Evolutionary conservation across 2,888 invertebrate species (phyloP).

Genomic region (Shargacucullia verbasci): DNA sequence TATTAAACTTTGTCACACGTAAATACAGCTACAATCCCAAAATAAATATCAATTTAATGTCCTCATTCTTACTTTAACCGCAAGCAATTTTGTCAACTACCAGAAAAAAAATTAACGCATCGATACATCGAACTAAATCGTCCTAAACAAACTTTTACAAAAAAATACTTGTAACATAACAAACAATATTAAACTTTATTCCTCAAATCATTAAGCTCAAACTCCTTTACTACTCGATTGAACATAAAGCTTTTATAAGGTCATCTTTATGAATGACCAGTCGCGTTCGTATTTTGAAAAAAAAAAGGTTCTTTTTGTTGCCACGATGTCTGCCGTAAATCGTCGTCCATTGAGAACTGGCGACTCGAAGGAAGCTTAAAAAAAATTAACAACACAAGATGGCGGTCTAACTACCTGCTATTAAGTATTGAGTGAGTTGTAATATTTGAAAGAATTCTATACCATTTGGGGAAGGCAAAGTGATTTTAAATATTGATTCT

Average conservation of each 20-base stretch:
- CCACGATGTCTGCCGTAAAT: constrained; percentile 86
- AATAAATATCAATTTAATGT: constrained; percentile 44
- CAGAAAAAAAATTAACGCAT: constrained; percentile 47
- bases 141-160: constrained; percentile 50
- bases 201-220: neutral
- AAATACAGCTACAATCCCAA: constrained; percentile 35
- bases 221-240: constrained; percentile 8
- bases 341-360: constrained; percentile 77
- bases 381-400: constrained; percentile 68
- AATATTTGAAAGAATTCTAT: constrained; percentile 43
- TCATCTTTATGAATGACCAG: constrained; percentile 78
- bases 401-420: constrained; percentile 72
- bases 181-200: constrained; percentile 21
- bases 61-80: constrained; percentile 45
- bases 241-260: constrained; percentile 43
- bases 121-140: constrained; percentile 53
- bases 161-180: constrained; percentile 13
- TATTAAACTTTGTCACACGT: no score
- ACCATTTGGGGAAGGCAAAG: constrained; percentile 8
- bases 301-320: constrained; percentile 78
- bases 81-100: constrained; percentile 57
- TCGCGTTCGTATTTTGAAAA: constrained; percentile 70
- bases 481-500: constrained; percentile 21
- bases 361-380: constrained; percentile 65
- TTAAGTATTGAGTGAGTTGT: constrained; percentile 57